Evolutionary conservation across 1,140 invertebrate genomes (phyloP).

Genomic region (Cyphomyrmex costatus): DNA sequence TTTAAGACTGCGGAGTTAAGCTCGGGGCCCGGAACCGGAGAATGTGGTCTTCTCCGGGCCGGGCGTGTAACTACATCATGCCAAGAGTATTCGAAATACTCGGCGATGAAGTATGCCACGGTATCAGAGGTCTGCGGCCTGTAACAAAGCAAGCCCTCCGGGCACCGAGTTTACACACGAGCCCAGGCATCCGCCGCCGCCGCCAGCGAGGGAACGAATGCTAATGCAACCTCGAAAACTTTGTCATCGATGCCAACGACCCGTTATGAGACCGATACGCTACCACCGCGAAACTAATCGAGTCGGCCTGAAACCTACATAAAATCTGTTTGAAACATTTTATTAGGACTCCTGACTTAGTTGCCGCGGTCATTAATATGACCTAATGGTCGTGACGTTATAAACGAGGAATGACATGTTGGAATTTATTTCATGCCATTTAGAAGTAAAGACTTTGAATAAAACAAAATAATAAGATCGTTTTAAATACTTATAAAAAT

Average conservation of each 20-base stretch:
- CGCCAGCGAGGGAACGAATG: conserved; percentile 56
- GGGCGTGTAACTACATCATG: conserved; percentile 72
- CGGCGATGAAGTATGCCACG: conserved; percentile 75
- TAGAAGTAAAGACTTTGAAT: no score
- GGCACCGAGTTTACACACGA: conserved; percentile 72
- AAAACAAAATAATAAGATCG: no score
- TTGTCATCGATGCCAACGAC: conserved; percentile 69
- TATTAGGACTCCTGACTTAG: no score
- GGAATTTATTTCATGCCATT: no score
- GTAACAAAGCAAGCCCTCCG: conserved; percentile 78
- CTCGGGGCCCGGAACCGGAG: conserved; percentile 61
- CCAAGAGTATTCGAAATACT: conserved; percentile 79
- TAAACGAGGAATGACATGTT: no score
- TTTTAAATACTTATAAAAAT: no score
- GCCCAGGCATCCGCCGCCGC: conserved; percentile 69
- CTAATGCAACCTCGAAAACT: conserved; percentile 70
- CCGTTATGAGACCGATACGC: conserved; percentile 60
- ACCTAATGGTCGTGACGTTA: no score
- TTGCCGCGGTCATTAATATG: background rate
- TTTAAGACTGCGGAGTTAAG: conserved; percentile 66
- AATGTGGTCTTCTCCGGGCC: conserved; percentile 65
- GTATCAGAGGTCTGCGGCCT: conserved; percentile 71
- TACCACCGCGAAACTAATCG: conserved; percentile 21
- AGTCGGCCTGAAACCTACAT: conserved; percentile 1
- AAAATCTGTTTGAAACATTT: background rate